Percentiles rank a stretch among this genome's conserved stretches.
Evolutionary conservation across 2,888 invertebrate species (phyloP).

Genomic region (Pycnomerus fuliginosus): DNA sequence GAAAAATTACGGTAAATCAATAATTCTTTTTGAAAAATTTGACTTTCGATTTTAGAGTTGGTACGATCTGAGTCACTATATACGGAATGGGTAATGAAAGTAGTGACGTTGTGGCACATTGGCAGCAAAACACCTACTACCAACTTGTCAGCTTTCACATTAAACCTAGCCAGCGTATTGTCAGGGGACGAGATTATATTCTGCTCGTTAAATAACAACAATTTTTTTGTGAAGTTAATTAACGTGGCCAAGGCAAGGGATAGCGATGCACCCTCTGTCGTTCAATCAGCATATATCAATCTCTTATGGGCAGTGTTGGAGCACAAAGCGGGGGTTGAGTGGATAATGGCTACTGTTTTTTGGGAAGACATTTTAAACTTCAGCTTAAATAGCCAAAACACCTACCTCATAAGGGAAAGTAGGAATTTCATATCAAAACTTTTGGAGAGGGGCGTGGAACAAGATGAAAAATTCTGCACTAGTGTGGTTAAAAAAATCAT

Average conservation of each 20-base stretch:
- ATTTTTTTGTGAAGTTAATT: slow-evolving; percentile 49
- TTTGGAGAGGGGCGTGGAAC: slow-evolving; percentile 58
- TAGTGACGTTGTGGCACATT: slow-evolving; percentile 47
- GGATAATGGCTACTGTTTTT: slow-evolving; percentile 61
- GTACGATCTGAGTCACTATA: too few species aligned
- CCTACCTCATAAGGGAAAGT: slow-evolving; percentile 71
- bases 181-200: slow-evolving; percentile 62
- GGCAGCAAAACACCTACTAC: slow-evolving; percentile 16
- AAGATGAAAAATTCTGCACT: slow-evolving; percentile 56
- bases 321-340: slow-evolving; percentile 65
- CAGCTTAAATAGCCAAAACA: slow-evolving; percentile 65
- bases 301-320: slow-evolving; percentile 61
- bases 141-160: slow-evolving; percentile 58
- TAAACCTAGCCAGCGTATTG: slow-evolving; percentile 63
- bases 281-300: slow-evolving; percentile 67
- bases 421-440: slow-evolving; percentile 64
- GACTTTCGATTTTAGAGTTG: too few species aligned
- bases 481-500: slow-evolving; percentile 54
- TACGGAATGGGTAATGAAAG: slow-evolving; percentile 53
- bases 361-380: slow-evolving; percentile 68
- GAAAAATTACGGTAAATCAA: too few species aligned
- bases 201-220: slow-evolving; percentile 56
- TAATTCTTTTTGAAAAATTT: too few species aligned
- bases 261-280: slow-evolving; percentile 57
- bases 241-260: slow-evolving; percentile 42